Base-by-base conservation (phyloP, 2,797 vertebrate genomes). In the Clamator glandarius region DNA sequence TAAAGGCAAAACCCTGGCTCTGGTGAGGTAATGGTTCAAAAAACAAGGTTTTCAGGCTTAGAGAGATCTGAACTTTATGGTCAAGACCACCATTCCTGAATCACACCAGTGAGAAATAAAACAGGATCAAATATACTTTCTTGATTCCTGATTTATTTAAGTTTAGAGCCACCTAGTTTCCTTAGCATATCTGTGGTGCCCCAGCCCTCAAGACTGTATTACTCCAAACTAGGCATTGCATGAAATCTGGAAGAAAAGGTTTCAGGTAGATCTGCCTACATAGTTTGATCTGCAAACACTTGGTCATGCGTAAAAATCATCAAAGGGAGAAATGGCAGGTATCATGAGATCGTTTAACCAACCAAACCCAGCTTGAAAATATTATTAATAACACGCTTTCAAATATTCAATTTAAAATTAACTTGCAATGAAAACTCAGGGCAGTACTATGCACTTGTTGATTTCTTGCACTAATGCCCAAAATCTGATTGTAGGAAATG, bases 401-500 rank as follows among this genome's bases (percentile, higher is more conserved):
- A 75, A 58, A 51, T 58, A 77, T 55, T 58, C 23, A 11, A 20
- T 93, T 87, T 81, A 25, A 87, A 91, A 85, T 58, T 84, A 66
- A 58, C 15, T 89, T 70, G 14, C 18, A 67, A 28, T 51, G 39
- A 90, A 89, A 84, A 70, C 14, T 12, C 24, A 36, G 42, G 26
- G 18, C 26, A 91, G 76, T 83, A 92, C 10, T 74, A 6, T 72
- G 29, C 11, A n/a, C 51, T 61, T 50, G 12, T 18, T 72, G 41
- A 54, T 82, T 95, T 68, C 73, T 91, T 81, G 55, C 35, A 75
- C 35, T 84, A 88, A 82, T 57, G 15, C 7, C 39, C 28, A 16
- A 81, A 70, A 94, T 84, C 50, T 93, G 36, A 70, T 51, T 83
- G 84, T 77, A 89, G 75, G 24, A 94, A 83, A n/a, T 90, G 33